Base-by-base conservation (phyloP, 2,888 invertebrate genomes). In the Chironomus riparius region DNA sequence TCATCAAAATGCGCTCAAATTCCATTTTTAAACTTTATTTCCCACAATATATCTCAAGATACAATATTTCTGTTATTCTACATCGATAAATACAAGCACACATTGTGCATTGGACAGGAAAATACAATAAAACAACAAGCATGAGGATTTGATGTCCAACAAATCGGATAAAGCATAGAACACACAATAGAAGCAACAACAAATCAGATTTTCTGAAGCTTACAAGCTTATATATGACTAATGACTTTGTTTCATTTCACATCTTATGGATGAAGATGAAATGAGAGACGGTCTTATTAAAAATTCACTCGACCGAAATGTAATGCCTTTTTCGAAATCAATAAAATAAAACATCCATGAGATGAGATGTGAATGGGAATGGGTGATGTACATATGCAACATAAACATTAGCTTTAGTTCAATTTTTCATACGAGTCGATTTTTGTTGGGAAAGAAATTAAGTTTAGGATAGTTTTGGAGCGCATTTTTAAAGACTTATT, bases 281-380 rank as follows among this genome's bases (percentile, higher is more conserved):
- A 50, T n/a, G 13, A 18, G 56, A 56, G 56, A 56, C 56, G 56
- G 38, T 70, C 70, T 47, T 74, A 68, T 68, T 74, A 74, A 74
- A 74, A 74, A 68, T 47, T 47, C 61, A 68, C 62, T 65, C 74
- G 22, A 74, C 47, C 68, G 38, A 68, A 56, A 74, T 62, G 47
- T 47, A 74, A 47, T 18, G 48, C 70, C 15, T 18, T 65, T 24
- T 22, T n/a, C 12, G 24, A 47, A 48, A 47, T 70, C 48, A 70
- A 47, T 70, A 47, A 70, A 70, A 70, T 7, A 70, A 6, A n/a
- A 70, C 65, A 56, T 56, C 18, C 18, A 56, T 65, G 65, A 56
- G 56, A 56, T 56, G 56, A 56, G n/a, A 18, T 56, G 18, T 15
- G 18, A 4, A 56, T 18, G 38, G 38, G 38, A 1, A 38, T 7